phyloP scores from a whole-genome alignment of 2,797 vertebrate species.

The Muscicapa comitata region DNA sequence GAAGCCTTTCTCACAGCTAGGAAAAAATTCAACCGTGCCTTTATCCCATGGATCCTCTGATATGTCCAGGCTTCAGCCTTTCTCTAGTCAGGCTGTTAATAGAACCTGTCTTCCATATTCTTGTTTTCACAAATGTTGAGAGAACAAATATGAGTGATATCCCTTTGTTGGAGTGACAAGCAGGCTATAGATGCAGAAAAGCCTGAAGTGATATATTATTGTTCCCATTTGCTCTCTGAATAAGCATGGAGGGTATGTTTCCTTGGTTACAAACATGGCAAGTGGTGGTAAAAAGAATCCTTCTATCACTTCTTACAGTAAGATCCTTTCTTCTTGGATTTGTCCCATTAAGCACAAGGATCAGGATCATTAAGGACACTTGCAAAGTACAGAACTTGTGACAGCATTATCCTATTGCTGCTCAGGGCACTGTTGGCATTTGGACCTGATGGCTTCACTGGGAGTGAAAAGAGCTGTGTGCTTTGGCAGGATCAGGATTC shows the following conservation, averaged over 20 bases:
- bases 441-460: background rate
- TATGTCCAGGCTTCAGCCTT: background rate
- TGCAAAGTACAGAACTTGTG: background rate
- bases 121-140: background rate
- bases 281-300: background rate
- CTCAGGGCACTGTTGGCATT: background rate
- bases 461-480: background rate
- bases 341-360: background rate
- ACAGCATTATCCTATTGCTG: background rate
- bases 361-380: background rate
- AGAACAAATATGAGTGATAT: background rate
- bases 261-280: conserved; percentile 17
- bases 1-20: background rate
- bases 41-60: background rate
- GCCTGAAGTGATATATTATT: background rate
- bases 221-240: background rate
- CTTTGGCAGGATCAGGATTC: background rate
- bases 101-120: background rate
- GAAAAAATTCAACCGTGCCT: background rate
- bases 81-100: background rate
- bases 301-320: background rate
- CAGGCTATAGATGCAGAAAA: background rate
- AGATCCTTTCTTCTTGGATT: background rate
- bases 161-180: background rate
- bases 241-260: background rate